phyloP scores from a whole-genome alignment of 2,888 invertebrate genomes.

The Invenusta paracnida region DNA sequence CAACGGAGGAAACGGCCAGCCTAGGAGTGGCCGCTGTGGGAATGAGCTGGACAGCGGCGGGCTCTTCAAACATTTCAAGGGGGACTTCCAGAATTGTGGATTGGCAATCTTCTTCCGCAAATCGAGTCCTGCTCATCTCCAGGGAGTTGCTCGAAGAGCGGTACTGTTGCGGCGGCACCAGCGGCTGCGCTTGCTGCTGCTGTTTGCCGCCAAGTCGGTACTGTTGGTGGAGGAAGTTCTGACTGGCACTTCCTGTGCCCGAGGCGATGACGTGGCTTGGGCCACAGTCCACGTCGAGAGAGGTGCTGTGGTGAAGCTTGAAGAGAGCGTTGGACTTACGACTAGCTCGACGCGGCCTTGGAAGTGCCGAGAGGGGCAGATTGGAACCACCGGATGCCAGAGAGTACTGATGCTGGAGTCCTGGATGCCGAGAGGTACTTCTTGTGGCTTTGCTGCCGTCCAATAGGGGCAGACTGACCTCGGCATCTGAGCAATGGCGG shows the following conservation, averaged over 20 bases:
- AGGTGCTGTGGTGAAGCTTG: neutral
- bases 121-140: neutral
- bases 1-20: neutral
- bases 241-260: neutral
- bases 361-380: neutral
- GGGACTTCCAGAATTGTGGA: constrained; percentile 4
- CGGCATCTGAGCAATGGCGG: constrained; percentile 1
- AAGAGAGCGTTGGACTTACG: neutral
- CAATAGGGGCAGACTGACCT: constrained; percentile 22
- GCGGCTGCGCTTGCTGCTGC: no score
- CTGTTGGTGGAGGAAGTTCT: no score
- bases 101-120: neutral
- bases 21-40: neutral
- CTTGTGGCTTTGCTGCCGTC: neutral
- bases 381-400: neutral
- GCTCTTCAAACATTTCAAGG: neutral
- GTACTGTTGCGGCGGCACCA: neutral
- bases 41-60: neutral
- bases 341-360: neutral
- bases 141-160: neutral
- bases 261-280: neutral
- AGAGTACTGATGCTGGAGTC: neutral
- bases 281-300: neutral
- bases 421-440: neutral
- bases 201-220: no score